These are phyloP conservation scores for Aphidius gifuensis DNA, from an alignment of 1,140 invertebrate species.

Conservation along the genomic window DNA sequence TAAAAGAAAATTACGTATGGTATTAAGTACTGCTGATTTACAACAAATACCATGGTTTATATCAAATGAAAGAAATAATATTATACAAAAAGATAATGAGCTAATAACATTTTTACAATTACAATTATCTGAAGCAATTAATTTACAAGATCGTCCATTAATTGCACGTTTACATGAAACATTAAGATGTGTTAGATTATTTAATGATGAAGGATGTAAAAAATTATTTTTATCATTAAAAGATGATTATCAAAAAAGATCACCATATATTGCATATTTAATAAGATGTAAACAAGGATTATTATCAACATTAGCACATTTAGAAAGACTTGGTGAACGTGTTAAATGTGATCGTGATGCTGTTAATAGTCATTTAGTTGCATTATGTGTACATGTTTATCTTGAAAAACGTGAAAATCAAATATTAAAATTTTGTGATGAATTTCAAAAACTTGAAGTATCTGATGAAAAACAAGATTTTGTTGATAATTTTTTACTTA, in stretches of 20 bases:
- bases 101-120: conserved; percentile 71
- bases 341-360: conserved; percentile 70
- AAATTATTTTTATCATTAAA: conserved; percentile 76
- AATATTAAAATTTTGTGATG: conserved; percentile 67
- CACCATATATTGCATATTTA: conserved; percentile 83
- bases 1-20: conserved; percentile 87
- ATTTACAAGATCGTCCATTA: conserved; percentile 75
- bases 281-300: conserved; percentile 79
- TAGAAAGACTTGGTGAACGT: conserved; percentile 68
- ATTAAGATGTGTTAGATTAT: conserved; percentile 72
- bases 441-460: conserved; percentile 72
- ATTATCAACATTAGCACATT: conserved; percentile 73
- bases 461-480: conserved; percentile 81
- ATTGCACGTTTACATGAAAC: conserved; percentile 88
- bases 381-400: conserved; percentile 76
- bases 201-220: conserved; percentile 71
- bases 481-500: conserved; percentile 64
- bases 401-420: conserved; percentile 69
- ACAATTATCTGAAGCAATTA: conserved; percentile 84
- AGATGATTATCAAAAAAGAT: conserved; percentile 76
- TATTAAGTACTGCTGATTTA: conserved; percentile 81
- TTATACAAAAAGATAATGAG: conserved; percentile 62
- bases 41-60: conserved; percentile 54
- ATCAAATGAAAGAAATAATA: conserved; percentile 49
- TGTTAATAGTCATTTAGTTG: conserved; percentile 74